Conservation (phyloP, 2,888 invertebrate species). For the Zygaena filipendulae region DNA sequence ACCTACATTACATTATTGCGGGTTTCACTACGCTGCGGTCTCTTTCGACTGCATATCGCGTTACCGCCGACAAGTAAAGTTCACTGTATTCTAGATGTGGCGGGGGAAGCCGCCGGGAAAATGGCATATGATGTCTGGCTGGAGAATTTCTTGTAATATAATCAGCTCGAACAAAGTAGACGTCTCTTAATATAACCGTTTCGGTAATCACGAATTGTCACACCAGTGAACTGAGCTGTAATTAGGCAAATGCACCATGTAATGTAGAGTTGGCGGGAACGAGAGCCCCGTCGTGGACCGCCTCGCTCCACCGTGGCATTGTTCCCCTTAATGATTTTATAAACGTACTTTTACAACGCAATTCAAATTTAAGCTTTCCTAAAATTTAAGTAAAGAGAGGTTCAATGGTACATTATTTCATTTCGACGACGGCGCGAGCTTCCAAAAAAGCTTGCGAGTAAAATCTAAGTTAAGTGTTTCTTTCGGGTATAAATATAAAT, state of each 20-base stretch:
- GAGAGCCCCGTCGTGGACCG: slow-evolving; percentile 21
- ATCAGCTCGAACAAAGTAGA: slow-evolving; percentile 30
- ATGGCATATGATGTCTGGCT: slow-evolving; percentile 27
- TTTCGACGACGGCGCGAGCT: slow-evolving; percentile 38
- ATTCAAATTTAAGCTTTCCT: slow-evolving; percentile 64
- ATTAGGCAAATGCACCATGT: slow-evolving; percentile 64
- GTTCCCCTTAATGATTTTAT: slow-evolving; percentile 60
- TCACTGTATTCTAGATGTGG: too few species aligned
- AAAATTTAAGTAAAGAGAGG: slow-evolving; percentile 45
- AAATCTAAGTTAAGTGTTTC: too few species aligned
- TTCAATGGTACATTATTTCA: slow-evolving; percentile 48
- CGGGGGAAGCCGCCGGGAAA: slow-evolving; percentile 25
- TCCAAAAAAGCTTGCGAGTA: slow-evolving; percentile 35
- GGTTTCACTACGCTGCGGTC: too few species aligned
- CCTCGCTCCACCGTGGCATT: slow-evolving; percentile 35
- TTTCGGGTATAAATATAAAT: too few species aligned
- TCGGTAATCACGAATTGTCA: slow-evolving; percentile 54
- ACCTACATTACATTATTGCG: slow-evolving; percentile 30
- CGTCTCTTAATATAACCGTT: slow-evolving; percentile 44
- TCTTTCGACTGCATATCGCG: too few species aligned
- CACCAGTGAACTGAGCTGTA: slow-evolving; percentile 52
- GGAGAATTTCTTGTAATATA: slow-evolving; percentile 26
- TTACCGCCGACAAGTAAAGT: too few species aligned
- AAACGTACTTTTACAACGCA: slow-evolving; percentile 62
- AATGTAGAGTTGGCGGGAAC: slow-evolving; percentile 33